Conservation (phyloP, 2,113 vertebrate species). For the Paradoxurus hermaphroditus region DNA sequence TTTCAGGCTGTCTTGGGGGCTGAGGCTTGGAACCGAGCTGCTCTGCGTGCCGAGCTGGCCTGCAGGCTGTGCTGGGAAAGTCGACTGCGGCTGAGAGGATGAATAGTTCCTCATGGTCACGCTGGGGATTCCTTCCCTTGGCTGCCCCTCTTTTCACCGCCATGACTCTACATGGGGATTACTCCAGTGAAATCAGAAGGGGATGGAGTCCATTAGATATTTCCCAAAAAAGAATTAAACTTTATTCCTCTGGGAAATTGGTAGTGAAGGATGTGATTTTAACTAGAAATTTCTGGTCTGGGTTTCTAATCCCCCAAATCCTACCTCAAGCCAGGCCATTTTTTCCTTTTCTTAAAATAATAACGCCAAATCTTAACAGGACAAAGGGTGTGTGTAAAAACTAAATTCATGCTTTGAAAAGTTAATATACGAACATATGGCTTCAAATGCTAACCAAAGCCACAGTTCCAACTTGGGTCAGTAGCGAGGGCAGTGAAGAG, state of each 20-base stretch:
- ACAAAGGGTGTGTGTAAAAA: neutral
- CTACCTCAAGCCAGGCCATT: neutral
- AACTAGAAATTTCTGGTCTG: conserved; percentile 5
- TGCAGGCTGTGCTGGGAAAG: accelerated
- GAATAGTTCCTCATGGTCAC: neutral
- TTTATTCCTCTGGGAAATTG: neutral
- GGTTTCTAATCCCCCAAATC: neutral
- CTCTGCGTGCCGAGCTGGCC: accelerated
- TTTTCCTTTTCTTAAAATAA: neutral
- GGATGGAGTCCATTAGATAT: neutral
- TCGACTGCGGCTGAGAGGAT: neutral
- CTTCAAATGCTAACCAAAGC: neutral
- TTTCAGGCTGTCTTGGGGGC: neutral
- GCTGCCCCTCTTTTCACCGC: neutral
- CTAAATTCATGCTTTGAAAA: neutral
- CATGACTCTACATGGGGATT: neutral
- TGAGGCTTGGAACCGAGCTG: accelerated
- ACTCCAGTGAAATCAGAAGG: neutral
- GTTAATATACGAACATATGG: too few relatives aligned
- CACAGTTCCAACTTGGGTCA: accelerated
- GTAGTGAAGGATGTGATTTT: conserved; percentile 33
- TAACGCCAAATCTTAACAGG: neutral
- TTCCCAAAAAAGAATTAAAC: neutral
- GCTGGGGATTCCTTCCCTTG: neutral
- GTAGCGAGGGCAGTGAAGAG: accelerated